These are phyloP conservation scores for Circaetus gallicus DNA, from an alignment of 2,113 vertebrate species.

Conservation along the genomic window DNA sequence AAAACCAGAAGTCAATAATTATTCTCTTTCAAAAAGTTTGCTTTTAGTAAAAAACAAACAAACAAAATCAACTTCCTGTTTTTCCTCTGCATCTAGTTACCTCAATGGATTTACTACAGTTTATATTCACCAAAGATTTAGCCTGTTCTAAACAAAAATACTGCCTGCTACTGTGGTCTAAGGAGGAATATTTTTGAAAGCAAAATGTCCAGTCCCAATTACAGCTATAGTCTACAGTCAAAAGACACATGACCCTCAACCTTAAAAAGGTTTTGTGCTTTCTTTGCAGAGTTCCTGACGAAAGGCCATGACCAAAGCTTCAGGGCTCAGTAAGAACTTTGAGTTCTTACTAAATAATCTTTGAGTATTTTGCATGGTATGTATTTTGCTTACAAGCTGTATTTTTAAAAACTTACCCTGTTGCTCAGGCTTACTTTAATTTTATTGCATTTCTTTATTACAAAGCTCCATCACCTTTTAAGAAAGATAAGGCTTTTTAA, in stretches of 20 bases:
- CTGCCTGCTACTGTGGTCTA: not conserved
- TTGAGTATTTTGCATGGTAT: not conserved
- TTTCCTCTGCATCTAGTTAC: not conserved
- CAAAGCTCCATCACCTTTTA: not conserved
- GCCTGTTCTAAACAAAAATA: not conserved
- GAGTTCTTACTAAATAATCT: too few species aligned
- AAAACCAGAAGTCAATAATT: not conserved
- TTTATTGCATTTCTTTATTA: not conserved
- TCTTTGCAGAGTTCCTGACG: not conserved
- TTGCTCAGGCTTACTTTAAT: not conserved
- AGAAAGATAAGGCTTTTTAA: not conserved
- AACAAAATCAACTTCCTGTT: not conserved
- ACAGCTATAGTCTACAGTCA: not conserved
- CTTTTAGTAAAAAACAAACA: not conserved
- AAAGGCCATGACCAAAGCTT: not conserved
- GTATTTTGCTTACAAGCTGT: not conserved
- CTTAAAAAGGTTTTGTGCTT: not conserved
- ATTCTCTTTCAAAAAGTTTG: not conserved
- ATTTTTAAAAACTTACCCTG: not conserved
- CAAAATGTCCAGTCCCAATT: not conserved
- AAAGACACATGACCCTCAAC: not conserved
- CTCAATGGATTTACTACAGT: rapidly evolving
- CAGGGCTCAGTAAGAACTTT: not conserved
- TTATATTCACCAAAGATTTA: rapidly evolving
- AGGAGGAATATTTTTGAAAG: not conserved